Evolutionary conservation across 2,113 vertebrate genomes (phyloP), one percentile per base, ranked within the genome.

Genomic region (Neomonachus schauinslandi): DNA sequence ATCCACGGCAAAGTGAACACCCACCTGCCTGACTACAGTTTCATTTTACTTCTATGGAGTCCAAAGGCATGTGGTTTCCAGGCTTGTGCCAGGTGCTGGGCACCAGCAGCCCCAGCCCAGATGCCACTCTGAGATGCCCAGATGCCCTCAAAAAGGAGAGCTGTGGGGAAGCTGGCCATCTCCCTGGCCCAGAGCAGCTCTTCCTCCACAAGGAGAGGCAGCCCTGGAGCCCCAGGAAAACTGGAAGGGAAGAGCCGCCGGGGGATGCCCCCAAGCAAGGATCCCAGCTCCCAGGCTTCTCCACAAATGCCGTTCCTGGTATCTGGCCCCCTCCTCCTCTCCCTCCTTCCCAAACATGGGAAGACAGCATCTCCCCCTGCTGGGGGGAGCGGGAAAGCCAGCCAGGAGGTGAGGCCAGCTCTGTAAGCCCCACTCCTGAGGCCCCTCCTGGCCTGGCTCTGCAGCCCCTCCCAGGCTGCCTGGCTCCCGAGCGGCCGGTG

Each of bases 341-440:
- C 49, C 21, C 51, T 81, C 86, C 61, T 87, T 88, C 86, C 69
- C 67, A 63, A 61, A 89, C 53, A 33, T 5, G 2, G 63, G 59
- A 71, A 97, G 93, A 91, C 94, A 90, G 94, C 71, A 91, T 94
- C 97, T 97, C 97, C 98, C 97, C 95, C 96, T 98, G 36, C 97
- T 96, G 97, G 96, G 96, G 80, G 90, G 51, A 97, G 59, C 19
- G 71, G 94, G 95, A 95, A 98, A 95, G 80, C 89, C 82, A 89
- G 63, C 57, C 63, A 88, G 84, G 65, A 94, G 53, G 12, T 2
- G 9, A 1, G 2, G 76, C 51, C 74, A 46, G 46, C 5, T 39
- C 42, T 36, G 63, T 0, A 15, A 81, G 36, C 22, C 91, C 33
- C n/a, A 46, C 79, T 65, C 19, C 33, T 15, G 33, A 88, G 31